Evolutionary conservation across 2,113 vertebrate genomes (phyloP).

Genomic region (Natator depressus): DNA sequence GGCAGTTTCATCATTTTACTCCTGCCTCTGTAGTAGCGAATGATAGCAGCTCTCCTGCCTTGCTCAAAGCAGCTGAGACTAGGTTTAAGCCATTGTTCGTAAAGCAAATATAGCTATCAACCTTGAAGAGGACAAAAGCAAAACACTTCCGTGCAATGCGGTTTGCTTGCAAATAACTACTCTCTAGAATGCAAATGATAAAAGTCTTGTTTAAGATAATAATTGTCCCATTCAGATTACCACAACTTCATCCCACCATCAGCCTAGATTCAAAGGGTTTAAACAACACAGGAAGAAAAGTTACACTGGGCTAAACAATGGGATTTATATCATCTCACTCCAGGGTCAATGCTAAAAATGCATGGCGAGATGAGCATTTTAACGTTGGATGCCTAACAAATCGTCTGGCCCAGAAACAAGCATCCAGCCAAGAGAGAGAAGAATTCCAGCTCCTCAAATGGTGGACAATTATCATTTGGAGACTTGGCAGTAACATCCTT

Average conservation of each 20-base stretch:
- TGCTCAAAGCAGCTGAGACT: background rate
- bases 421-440: too few relatives aligned
- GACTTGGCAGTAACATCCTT: too few relatives aligned
- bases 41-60: background rate
- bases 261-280: background rate
- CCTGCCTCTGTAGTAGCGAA: background rate
- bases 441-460: too few relatives aligned
- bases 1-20: background rate
- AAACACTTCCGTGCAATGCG: rapidly evolving
- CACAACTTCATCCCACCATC: background rate
- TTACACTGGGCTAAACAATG: background rate
- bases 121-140: background rate
- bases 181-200: background rate
- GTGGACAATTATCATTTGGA: too few relatives aligned
- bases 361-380: background rate
- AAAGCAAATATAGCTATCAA: background rate
- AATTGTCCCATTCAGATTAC: background rate
- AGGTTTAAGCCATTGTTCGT: background rate
- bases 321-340: background rate
- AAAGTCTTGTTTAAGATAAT: background rate
- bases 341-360: background rate
- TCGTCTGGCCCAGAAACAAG: too few relatives aligned
- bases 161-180: background rate
- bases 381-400: too few relatives aligned
- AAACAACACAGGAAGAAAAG: background rate